Evolutionary conservation across 2,797 vertebrate genomes (phyloP), one percentile per base, ranked within the genome.

Genomic region (Enteromius mattozi): DNA sequence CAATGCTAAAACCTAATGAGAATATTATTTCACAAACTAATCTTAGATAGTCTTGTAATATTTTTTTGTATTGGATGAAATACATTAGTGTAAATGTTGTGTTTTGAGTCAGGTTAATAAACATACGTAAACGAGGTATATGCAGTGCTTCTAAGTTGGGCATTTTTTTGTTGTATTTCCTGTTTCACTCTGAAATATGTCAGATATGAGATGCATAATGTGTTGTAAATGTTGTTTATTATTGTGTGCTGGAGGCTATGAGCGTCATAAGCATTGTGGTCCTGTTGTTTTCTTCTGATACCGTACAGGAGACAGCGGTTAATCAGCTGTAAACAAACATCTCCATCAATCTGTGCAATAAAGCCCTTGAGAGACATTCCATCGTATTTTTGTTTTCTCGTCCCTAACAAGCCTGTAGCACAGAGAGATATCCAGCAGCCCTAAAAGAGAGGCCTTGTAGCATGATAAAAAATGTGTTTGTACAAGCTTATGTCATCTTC

Each of bases 301-400:
- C 3, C 37, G 3, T 47, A 59, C 74, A 56, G 42, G 19, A 42
- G 61, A 80, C 27, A 13, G 42, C n/a, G 6, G 3, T 80, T 80
- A 84, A 79, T 80, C 56, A 42, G 66, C 78, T 68, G 78, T 81
- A 42, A 85, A 85, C 69, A 75, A 75, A 37, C 45, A 35, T 47
- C 30, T 85, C 56, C 56, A 85, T 74, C 56, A 24, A 13, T 71
- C 66, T 63, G 24, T 14, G 51, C 10, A 14, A 65, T 30, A 85
- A 37, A 85, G n/a, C 30, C 77, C 63, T 35, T 3, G 35, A 80
- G 45, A 80, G n/a, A 21, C 10, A 27, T 33, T 70, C 17, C 16
- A 8, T 69, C 14, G 47, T 68, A 74, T 80, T 59, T 30, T 33
- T 33, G 35, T 40, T 80, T 80, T 37, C 33, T 16, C 9, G 33